These are phyloP conservation scores for Euwallacea fornicatus DNA, from an alignment of 1,140 invertebrate genomes.

Conservation along the genomic window DNA sequence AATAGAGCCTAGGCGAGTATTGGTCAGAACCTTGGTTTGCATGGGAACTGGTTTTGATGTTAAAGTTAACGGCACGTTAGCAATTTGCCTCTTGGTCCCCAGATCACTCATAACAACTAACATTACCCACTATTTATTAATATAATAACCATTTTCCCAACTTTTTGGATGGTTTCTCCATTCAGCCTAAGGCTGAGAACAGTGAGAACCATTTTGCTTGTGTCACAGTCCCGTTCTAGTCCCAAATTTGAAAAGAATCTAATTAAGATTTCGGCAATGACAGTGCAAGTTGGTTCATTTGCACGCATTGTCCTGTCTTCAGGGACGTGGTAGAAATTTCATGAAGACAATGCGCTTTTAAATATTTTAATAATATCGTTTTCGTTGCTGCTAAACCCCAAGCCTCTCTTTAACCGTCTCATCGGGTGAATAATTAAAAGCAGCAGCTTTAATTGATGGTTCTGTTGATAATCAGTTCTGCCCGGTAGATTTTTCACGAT, in stretches of 20 bases:
- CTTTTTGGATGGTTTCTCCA: neutral
- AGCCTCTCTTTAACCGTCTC: neutral
- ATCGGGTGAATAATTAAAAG: neutral
- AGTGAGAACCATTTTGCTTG: neutral
- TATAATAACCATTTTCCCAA: no score
- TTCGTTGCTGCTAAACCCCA: neutral
- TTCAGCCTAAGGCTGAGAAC: constrained; percentile 1
- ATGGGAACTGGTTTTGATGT: no score
- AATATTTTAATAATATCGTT: no score
- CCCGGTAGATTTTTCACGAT: neutral
- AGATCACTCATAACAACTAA: no score
- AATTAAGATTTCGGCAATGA: constrained; percentile 5
- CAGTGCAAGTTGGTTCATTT: neutral
- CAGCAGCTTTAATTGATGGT: neutral
- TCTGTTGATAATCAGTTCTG: neutral
- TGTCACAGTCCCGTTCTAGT: constrained; percentile 7
- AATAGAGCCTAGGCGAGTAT: no score
- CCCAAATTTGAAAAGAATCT: constrained; percentile 3
- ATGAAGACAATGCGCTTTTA: no score
- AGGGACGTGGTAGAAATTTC: neutral
- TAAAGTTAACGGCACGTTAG: no score
- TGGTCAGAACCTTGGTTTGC: no score
- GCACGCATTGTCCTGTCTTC: neutral
- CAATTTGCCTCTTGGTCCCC: no score
- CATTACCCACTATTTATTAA: no score